phyloP scores from a whole-genome alignment of 2,113 vertebrate genomes.

The Siniperca chuatsi region DNA sequence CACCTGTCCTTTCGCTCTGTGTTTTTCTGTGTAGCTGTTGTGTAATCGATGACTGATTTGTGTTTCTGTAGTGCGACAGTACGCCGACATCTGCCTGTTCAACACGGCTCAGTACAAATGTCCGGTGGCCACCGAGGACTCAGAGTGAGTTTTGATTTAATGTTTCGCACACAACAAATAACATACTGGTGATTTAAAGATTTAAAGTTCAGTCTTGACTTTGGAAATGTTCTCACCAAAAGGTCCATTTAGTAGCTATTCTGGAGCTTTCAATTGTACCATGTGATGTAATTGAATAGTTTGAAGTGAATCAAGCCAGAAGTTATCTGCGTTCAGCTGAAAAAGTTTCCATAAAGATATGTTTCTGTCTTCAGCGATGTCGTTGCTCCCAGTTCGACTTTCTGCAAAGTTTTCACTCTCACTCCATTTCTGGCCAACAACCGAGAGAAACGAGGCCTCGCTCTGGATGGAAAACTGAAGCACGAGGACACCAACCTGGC shows the following conservation, averaged over 20 bases:
- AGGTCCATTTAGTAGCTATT: neutral
- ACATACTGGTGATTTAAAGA: no score
- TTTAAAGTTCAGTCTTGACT: no score
- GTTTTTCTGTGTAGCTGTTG: neutral
- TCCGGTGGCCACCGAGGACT: constrained; percentile 93
- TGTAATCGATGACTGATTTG: neutral
- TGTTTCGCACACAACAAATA: no score
- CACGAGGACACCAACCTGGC: constrained; percentile 98
- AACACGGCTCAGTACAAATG: constrained; percentile 99
- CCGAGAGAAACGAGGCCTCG: constrained; percentile 94
- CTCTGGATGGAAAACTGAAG: constrained; percentile 95
- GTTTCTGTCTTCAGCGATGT: constrained; percentile 84
- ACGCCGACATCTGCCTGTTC: constrained; percentile 98
- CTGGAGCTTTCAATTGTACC: neutral
- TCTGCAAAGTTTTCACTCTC: constrained; percentile 97
- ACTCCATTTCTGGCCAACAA: constrained; percentile 96
- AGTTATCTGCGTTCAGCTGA: neutral
- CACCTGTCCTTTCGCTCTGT: fast-evolving
- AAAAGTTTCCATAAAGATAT: neutral
- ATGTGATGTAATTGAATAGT: neutral
- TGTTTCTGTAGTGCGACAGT: constrained; percentile 90
- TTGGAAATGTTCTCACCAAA: no score
- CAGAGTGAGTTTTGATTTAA: constrained; percentile 86
- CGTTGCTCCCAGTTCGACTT: constrained; percentile 93
- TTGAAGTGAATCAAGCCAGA: neutral